Evolutionary conservation across 2,888 invertebrate genomes (phyloP).

Genomic region (Coleophora flavipennella): DNA sequence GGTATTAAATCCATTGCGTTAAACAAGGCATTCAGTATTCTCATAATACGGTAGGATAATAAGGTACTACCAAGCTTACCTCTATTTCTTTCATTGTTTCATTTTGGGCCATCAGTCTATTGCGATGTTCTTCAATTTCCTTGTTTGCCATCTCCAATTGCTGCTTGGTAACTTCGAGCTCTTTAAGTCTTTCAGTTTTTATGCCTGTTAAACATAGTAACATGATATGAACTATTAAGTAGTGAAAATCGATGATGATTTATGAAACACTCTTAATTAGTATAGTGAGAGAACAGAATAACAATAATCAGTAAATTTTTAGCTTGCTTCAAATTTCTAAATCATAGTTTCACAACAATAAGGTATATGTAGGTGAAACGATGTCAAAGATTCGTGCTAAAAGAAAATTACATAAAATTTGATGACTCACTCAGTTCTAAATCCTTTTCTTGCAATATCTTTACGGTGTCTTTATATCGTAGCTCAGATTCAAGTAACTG

Average conservation of each 20-base stretch:
- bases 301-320: too few relatives aligned
- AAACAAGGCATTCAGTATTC: too few relatives aligned
- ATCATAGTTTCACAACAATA: too few relatives aligned
- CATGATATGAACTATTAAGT: background rate
- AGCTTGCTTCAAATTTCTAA: too few relatives aligned
- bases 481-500: slow-evolving; percentile 38
- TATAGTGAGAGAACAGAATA: too few relatives aligned
- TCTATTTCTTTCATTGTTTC: slow-evolving; percentile 35
- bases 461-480: slow-evolving; percentile 24
- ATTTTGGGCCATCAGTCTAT: slow-evolving; percentile 26
- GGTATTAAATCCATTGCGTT: too few relatives aligned
- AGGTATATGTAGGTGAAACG: too few relatives aligned
- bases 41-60: too few relatives aligned
- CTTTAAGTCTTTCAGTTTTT: slow-evolving; percentile 16
- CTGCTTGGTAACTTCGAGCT: slow-evolving; percentile 27
- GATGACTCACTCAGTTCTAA: slow-evolving; percentile 24
- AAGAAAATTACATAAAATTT: background rate
- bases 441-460: slow-evolving; percentile 27
- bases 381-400: background rate
- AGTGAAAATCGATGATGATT: background rate
- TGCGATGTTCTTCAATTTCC: slow-evolving; percentile 35
- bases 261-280: too few relatives aligned
- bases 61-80: slow-evolving; percentile 21
- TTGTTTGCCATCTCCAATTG: slow-evolving; percentile 28
- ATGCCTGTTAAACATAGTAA: slow-evolving; percentile 18